Evolutionary conservation across 2,797 vertebrate genomes (phyloP), one percentile per base, ranked within the genome.

Genomic region (Micropoecilia bifurca): DNA sequence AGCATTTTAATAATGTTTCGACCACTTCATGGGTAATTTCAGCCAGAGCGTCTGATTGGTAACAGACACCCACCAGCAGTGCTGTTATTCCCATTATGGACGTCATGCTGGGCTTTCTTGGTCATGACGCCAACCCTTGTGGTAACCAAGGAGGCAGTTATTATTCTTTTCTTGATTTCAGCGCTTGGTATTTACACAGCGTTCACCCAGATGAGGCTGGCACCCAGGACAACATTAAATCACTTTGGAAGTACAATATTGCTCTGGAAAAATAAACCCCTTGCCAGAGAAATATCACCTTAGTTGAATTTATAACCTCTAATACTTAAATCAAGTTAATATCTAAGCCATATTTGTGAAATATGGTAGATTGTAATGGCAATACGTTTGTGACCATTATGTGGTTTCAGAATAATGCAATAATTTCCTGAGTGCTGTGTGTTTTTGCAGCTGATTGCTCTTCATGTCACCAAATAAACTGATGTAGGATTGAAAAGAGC

Each of bases 21-120:
- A 77, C 68, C 79, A 80, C 85, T 85, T 90, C 72, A 68, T 45
- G 86, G 77, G 74, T 83, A 85, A 85, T 91, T 90, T 91, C 48
- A 88, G 78, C 48, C 8, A 12, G 36, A 78, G 72, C 45, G 50
- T 59, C 46, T 87, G 85, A 90, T 90, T 93, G 86, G 84, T 77
- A 72, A 36, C 86, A 85, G 74, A 85, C 75, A 75, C 57, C 78
- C 75, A 83, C 75, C 79, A 75, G 16, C 36, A 0, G 73, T 76
- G 83, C 85, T 84, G 83, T 79, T 89, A 82, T 83, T 87, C 80
- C 77, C 80, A 80, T 85, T 79, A 83, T 75, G 75, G 46, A 79
- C 71, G 8, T 88, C 78, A 72, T 77, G 84, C 78, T 90, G 83
- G 74, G 89, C 47, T 77, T 75, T 80, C 63, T 63, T 73, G 39